Evolutionary conservation across 2,888 invertebrate species (phyloP).

Genomic region (Trichogramma dendrolimi): DNA sequence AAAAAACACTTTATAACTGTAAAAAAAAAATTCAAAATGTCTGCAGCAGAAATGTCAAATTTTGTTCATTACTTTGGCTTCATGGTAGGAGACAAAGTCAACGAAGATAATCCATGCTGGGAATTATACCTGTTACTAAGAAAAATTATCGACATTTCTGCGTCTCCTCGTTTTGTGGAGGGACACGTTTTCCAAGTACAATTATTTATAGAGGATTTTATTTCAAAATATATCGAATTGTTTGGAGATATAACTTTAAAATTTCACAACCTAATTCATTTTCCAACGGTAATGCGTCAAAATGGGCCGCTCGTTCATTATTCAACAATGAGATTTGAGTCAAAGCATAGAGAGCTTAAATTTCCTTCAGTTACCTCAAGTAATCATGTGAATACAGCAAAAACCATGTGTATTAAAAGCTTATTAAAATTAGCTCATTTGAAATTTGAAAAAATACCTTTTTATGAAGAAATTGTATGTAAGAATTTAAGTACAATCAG

Average conservation of each 20-base stretch:
- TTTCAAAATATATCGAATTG: background rate
- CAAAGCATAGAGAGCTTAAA: background rate
- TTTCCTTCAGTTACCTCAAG: no score
- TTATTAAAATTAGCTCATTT: no score
- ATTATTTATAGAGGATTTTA: background rate
- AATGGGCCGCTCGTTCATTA: background rate
- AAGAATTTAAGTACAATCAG: no score
- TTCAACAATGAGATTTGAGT: background rate
- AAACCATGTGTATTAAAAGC: no score
- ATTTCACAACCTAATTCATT: conserved; percentile 1
- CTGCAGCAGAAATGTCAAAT: background rate
- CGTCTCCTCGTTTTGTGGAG: background rate
- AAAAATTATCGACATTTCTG: background rate
- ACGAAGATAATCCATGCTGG: background rate
- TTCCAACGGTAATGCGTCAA: background rate
- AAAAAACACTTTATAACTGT: background rate
- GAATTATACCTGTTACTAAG: background rate
- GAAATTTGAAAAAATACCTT: no score
- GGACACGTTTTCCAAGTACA: background rate
- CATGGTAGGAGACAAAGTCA: background rate
- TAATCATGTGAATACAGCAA: no score
- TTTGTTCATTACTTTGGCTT: background rate
- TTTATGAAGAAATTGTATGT: no score
- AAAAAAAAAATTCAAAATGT: conserved; percentile 1
- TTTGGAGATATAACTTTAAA: background rate